phyloP scores from a whole-genome alignment of 2,113 vertebrate species.

The Australoheros scitulus region DNA sequence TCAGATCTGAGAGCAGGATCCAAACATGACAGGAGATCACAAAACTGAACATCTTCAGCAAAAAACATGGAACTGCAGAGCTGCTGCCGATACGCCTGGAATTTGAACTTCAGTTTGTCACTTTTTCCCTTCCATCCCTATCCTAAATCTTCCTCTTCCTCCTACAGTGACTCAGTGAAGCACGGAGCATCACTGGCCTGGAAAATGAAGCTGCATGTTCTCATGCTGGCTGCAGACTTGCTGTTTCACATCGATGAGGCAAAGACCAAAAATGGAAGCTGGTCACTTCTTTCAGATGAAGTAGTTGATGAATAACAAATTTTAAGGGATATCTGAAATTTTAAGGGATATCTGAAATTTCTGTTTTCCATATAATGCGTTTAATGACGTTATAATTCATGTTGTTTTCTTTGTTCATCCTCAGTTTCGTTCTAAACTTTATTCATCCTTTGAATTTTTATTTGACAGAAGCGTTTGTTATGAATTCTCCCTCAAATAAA shows the following conservation, averaged over 20 bases:
- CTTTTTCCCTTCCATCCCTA: neutral
- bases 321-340: neutral
- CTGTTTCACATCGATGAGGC: neutral
- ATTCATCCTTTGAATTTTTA: too few species aligned
- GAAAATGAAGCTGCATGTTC: neutral
- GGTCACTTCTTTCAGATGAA: neutral
- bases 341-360: neutral
- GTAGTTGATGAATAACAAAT: neutral
- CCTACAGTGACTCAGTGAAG: neutral
- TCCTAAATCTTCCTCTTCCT: neutral
- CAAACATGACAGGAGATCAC: constrained; percentile 6
- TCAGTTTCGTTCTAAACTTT: too few species aligned
- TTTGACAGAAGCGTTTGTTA: too few species aligned
- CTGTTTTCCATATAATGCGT: too few species aligned
- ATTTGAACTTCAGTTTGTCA: neutral
- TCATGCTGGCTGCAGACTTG: neutral
- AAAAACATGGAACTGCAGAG: neutral
- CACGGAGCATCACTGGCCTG: neutral
- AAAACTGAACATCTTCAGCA: constrained; percentile 38
- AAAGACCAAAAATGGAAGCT: neutral
- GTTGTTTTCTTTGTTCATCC: too few species aligned
- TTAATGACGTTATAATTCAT: too few species aligned
- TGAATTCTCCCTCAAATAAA: too few species aligned
- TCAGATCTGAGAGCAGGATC: constrained; percentile 20
- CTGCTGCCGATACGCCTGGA: neutral